Evolutionary conservation across 2,797 vertebrate species (phyloP), one percentile per base, ranked within the genome.

Genomic region (Crocidura indochinensis): DNA sequence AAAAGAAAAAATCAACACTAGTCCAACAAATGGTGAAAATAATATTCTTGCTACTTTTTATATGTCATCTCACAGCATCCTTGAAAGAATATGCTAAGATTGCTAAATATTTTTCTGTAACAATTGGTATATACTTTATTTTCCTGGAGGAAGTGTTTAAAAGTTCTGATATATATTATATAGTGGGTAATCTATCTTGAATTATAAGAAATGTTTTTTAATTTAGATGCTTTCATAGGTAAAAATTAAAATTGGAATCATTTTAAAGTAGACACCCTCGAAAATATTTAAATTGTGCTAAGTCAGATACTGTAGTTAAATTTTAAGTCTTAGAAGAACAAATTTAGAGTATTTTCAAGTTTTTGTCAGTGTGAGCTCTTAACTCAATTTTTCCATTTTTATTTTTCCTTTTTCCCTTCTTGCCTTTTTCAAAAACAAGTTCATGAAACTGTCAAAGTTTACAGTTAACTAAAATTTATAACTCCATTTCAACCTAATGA

Each of bases 331-430:
- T 81, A 53, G 68, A 2, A 22, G 4, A 80, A 17, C 9, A 24
- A 94, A 74, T 92, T 74, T 29, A 65, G 90, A 77, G 84, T 92
- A 80, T 62, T 86, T 72, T 74, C 60, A 92, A 95, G 81, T 87
- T 89, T 87, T 89, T 80, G 5, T 87, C 56, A 0, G 0, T 83
- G 49, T 78, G 72, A 15, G 6, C 56, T 20, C 64, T 91, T 95
- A 49, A 51, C 91, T 90, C 67, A 86, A 17, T 68, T 93, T 90
- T 93, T 81, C 90, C 14, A 51, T 29, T 14, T 27, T 51, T 31
- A 89, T 65, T 88, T 20, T 91, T 84, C 29, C 24, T 94, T 87
- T 3, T 95, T 89, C 80, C 91, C 62, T 82, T 78, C 27, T 84
- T 96, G 73, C 77, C 79, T 60, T 74, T 49, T 72, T 91, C 75